Percentiles rank a stretch among this genome's conserved stretches.
These are phyloP conservation scores for Tetragnatha versicolor DNA, from an alignment of 1,140 invertebrate genomes.

Conservation along the genomic window DNA sequence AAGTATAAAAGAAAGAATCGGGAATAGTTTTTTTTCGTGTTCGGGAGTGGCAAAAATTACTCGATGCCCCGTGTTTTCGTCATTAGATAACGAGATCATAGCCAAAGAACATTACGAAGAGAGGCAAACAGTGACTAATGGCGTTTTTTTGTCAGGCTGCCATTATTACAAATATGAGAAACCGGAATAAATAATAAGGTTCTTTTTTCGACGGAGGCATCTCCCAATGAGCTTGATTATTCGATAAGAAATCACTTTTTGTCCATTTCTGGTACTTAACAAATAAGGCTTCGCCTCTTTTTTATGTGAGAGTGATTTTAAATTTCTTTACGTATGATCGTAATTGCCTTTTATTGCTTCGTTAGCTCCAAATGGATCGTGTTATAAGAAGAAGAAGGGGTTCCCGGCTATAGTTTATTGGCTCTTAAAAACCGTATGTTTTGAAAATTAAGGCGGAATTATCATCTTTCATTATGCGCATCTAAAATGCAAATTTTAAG, in stretches of 20 bases:
- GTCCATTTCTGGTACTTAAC: slow-evolving; percentile 14
- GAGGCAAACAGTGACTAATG: slow-evolving; percentile 34
- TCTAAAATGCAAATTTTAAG: too few relatives aligned
- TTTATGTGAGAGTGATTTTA: slow-evolving; percentile 1
- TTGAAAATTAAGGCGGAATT: too few relatives aligned
- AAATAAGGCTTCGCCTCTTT: slow-evolving; percentile 26
- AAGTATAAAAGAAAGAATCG: slow-evolving; percentile 30
- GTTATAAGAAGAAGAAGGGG: too few relatives aligned
- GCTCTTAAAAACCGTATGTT: too few relatives aligned
- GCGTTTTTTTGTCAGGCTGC: slow-evolving; percentile 40
- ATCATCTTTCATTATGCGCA: too few relatives aligned
- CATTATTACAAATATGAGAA: slow-evolving; percentile 45
- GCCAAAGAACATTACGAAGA: slow-evolving; percentile 45
- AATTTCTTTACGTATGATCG: slow-evolving; percentile 32
- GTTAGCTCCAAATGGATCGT: not conserved
- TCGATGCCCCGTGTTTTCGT: slow-evolving; percentile 32
- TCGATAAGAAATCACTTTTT: slow-evolving; percentile 38
- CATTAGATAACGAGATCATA: slow-evolving; percentile 50
- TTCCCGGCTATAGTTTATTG: too few relatives aligned
- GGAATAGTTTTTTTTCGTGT: slow-evolving; percentile 8
- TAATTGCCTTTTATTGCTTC: slow-evolving; percentile 47
- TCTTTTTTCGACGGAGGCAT: not conserved
- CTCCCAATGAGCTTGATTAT: not conserved
- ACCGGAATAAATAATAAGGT: slow-evolving; percentile 35
- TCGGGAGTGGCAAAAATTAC: slow-evolving; percentile 4